Base-by-base conservation (phyloP, 1,140 invertebrate species). In the Camponotus pennsylvanicus region DNA sequence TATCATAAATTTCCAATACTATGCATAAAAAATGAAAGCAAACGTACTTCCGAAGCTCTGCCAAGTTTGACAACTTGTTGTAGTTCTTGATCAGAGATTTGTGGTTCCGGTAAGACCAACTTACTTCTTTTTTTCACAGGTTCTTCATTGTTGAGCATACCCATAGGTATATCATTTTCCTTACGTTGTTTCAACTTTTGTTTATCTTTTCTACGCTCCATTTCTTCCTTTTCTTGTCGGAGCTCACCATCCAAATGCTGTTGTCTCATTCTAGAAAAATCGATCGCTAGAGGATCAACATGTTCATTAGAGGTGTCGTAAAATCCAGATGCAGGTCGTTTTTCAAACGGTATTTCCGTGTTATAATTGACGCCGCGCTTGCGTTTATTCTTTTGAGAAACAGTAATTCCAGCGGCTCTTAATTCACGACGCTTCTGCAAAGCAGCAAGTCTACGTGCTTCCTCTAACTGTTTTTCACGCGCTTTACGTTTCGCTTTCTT, bases 401-500 rank as follows among this genome's bases (percentile, higher is more conserved):
- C 96, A 70, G 97, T 97, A 91, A 99, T 99, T n/a, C 99, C 99
- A 61, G 99, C 99, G 91, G 99, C 99, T 93, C 99, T 97, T 7
- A 99, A 95, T 95, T 99, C 99, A 76, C 99, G 95, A 18, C 99
- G 96, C 94, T 99, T 99, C 93, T 99, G 99, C 63, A 99, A 94
- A 1, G 99, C 98, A 45, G 99, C 99, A 37, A 99, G 96, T 66
- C 99, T 96, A 66, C 99, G 96, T 1, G 99, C 99, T 96, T 99
- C 99, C 95, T 99, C 99, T 73, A 99, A 95, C 94, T 99, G 99
- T 93, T 99, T 99, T 95, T 99, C 99, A 76, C 99, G 96, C 0
- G 99, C 99, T 95, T 99, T 99, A 45, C 99, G 96, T 93, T 99
- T 99, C 0, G 99, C 99, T 93, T 99, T 99, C 94, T 99, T 99